phyloP scores from a whole-genome alignment of 2,888 invertebrate species.

The Oscheius sp. region DNA sequence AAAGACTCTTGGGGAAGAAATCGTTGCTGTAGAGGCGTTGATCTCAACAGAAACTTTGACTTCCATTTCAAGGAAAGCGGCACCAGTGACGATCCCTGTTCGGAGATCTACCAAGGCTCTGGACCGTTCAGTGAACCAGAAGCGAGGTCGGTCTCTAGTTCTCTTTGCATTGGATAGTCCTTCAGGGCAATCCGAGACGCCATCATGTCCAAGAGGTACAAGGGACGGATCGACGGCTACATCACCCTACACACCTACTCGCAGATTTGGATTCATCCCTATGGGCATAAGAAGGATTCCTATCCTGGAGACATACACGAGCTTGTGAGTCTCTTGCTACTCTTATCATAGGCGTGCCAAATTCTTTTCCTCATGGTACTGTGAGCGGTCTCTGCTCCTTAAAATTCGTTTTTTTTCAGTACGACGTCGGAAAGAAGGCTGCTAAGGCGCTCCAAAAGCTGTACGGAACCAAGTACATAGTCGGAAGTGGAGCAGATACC shows the following conservation, averaged over 20 bases:
- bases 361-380: too few species aligned
- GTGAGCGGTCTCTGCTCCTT: too few species aligned
- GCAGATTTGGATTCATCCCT: conserved; percentile 66
- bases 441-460: conserved; percentile 65
- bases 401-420: conserved; percentile 46
- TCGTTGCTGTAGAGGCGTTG: conserved; percentile 73
- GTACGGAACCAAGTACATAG: conserved; percentile 71
- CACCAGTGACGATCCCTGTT: conserved; percentile 71
- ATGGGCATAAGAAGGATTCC: conserved; percentile 66
- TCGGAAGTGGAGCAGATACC: conserved; percentile 72
- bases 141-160: conserved; percentile 35
- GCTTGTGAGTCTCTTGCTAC: conserved; percentile 48
- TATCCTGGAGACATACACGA: conserved; percentile 72
- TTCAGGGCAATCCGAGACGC: conserved; percentile 69
- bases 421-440: conserved; percentile 69
- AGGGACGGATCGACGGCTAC: conserved; percentile 68
- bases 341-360: not conserved
- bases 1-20: conserved; percentile 66
- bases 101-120: conserved; percentile 72
- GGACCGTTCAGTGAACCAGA: conserved; percentile 73
- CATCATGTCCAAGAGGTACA: conserved; percentile 62
- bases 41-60: conserved; percentile 73
- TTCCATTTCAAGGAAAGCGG: conserved; percentile 72
- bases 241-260: conserved; percentile 72
- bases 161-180: not conserved